Base-by-base conservation (phyloP, 1,140 invertebrate species). In the Ooceraea biroi region DNA sequence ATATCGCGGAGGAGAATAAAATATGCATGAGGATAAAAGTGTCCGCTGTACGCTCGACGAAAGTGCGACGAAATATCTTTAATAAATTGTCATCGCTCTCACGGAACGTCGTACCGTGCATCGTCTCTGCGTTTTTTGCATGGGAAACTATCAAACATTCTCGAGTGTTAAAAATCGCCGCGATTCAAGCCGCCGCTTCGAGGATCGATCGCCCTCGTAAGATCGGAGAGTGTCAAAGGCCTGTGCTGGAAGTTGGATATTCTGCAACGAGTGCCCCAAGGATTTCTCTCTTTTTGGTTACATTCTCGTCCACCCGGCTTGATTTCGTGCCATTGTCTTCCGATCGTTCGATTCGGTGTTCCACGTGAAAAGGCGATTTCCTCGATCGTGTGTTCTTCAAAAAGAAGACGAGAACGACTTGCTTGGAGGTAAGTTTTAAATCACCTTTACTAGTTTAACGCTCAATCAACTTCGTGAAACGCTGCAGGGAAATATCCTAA, bases 321-420 rank as follows among this genome's bases (percentile, higher is more conserved):
- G 27, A 76, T 77, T 87, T 68, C 60, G 85, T 30, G 52, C 30
- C 66, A 87, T 87, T 88, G 72, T 88, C 58, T 82, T 27, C 8
- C 25, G 8, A 76, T 30, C 17, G 73, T 63, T 44, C 61, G 65
- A 58, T 46, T 52, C 50, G 25, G 65, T 86, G 69, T 60, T 77
- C 36, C 60, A 27, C 61, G 84, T 87, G 78, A 84, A 84, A 77
- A 7, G 58, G 44, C 85, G 63, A 76, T 82, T 61, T 61, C 36
- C 22, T 19, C 36, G 19, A 25, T 30, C 22, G 77, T 65, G 63
- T 71, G 12, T 55, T 52, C 78, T 46, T 10, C 5, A 14, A 8
- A 3, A 25, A 50, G 50, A 66, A 73, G 69, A 83, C 74, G 65
- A 74, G 69, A 22, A 57, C 30, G 57, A 86, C 44, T 60, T 57